phyloP scores from a whole-genome alignment of 2,113 vertebrate genomes.

The Bujurquina vittata region DNA sequence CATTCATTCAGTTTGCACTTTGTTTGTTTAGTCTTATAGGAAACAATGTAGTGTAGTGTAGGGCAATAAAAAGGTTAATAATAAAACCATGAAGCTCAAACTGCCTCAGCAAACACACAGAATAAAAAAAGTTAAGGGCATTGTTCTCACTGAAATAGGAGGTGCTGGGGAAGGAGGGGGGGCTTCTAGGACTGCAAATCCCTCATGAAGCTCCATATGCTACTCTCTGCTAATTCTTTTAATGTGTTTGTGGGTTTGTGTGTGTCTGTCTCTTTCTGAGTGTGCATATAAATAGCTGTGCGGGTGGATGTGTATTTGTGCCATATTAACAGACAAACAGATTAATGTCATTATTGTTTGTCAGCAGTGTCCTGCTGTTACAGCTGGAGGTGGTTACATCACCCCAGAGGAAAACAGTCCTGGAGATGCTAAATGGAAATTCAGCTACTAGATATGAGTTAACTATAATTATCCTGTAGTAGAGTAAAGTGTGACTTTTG shows the following conservation, averaged over 20 bases:
- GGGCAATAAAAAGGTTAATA: constrained; percentile 26
- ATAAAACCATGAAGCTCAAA: constrained; percentile 22
- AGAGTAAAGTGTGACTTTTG: not conserved
- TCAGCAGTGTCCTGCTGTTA: constrained; percentile 53
- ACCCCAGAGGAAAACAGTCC: constrained; percentile 4
- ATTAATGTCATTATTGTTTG: constrained; percentile 65
- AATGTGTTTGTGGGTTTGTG: constrained; percentile 43
- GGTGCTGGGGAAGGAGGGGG: constrained; percentile 25
- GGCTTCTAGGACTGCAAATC: constrained; percentile 47
- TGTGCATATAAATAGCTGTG: constrained; percentile 13
- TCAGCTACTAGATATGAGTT: not conserved
- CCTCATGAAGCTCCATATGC: constrained; percentile 59
- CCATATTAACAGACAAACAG: constrained; percentile 52
- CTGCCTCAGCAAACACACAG: constrained; percentile 1
- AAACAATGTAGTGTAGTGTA: not conserved
- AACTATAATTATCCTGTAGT: not conserved
- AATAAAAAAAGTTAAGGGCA: constrained; percentile 11
- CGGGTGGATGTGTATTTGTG: constrained; percentile 28
- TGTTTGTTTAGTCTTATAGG: constrained; percentile 22
- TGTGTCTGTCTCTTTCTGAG: not conserved
- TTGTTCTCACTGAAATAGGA: constrained; percentile 23
- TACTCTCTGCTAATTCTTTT: constrained; percentile 53
- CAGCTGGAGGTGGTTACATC: constrained; percentile 44
- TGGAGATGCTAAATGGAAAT: constrained; percentile 13
- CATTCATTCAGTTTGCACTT: not conserved